phyloP scores from a whole-genome alignment of 1,140 invertebrate genomes.

The Papilio glaucus region DNA sequence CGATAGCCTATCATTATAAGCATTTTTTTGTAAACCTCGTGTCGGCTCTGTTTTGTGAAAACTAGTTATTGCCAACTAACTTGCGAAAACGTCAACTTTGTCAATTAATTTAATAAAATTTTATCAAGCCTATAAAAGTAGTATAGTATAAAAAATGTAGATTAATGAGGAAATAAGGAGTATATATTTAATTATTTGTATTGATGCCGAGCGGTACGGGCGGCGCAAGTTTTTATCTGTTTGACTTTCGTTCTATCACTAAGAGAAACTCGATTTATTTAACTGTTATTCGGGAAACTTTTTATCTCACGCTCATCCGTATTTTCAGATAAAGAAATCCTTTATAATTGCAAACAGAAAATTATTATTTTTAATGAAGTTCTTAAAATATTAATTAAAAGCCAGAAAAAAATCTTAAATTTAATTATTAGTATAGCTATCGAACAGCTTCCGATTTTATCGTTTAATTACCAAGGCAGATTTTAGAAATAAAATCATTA shows the following conservation, averaged over 20 bases:
- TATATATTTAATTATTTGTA: constrained; percentile 39
- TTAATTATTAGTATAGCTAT: not conserved
- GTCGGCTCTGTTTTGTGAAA: not conserved
- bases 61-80: not conserved
- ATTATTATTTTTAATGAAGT: not conserved
- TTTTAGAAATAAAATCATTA: not conserved
- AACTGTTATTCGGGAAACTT: constrained; percentile 55
- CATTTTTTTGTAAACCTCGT: not conserved
- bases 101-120: not conserved
- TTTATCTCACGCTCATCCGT: constrained; percentile 42
- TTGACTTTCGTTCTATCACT: constrained; percentile 50
- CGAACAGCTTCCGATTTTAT: not conserved
- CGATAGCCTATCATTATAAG: not conserved
- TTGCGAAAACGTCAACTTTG: not conserved
- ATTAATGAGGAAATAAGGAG: not conserved
- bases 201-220: not conserved
- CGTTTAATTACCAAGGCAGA: constrained; percentile 4
- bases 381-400: constrained; percentile 12
- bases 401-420: not conserved
- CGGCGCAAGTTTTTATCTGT: constrained; percentile 52
- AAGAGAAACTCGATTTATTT: constrained; percentile 55
- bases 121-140: not conserved
- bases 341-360: constrained; percentile 36
- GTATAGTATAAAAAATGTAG: not conserved
- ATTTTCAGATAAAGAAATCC: constrained; percentile 36